Conservation (phyloP, 2,888 invertebrate genomes). For the Amphiduros pacificus region DNA sequence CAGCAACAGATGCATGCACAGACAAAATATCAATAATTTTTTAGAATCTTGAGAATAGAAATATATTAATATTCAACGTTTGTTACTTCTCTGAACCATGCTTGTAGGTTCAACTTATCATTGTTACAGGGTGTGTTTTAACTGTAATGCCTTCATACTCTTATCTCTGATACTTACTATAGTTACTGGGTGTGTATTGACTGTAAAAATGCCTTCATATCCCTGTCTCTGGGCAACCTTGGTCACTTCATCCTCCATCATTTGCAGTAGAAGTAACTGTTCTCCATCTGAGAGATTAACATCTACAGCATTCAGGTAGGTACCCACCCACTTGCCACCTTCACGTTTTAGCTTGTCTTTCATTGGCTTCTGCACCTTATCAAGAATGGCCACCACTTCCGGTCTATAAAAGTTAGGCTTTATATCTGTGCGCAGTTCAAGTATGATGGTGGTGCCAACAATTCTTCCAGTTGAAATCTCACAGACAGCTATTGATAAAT, state of each 20-base stretch:
- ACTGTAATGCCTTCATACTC: too few relatives aligned
- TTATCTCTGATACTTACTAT: too few relatives aligned
- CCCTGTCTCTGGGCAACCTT: neutral
- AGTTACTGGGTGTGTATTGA: neutral
- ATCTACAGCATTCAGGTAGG: neutral
- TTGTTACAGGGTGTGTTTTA: too few relatives aligned
- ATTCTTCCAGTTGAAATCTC: neutral
- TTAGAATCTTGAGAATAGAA: too few relatives aligned
- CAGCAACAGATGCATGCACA: too few relatives aligned
- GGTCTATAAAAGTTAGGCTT: constrained; percentile 12
- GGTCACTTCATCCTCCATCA: neutral
- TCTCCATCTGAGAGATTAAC: neutral
- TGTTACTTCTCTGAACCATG: too few relatives aligned
- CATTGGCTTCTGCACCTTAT: constrained; percentile 14
- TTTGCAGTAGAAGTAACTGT: neutral
- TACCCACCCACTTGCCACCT: neutral
- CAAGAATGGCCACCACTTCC: constrained; percentile 14
- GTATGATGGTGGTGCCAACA: neutral
- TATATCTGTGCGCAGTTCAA: constrained; percentile 11
- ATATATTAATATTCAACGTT: too few relatives aligned
- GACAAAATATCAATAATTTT: too few relatives aligned
- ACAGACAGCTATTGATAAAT: too few relatives aligned
- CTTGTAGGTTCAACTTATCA: too few relatives aligned
- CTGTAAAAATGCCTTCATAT: neutral
- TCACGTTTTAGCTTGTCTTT: neutral